Conservation (phyloP, 2,888 invertebrate genomes). For the Nomada hirtipes region DNA sequence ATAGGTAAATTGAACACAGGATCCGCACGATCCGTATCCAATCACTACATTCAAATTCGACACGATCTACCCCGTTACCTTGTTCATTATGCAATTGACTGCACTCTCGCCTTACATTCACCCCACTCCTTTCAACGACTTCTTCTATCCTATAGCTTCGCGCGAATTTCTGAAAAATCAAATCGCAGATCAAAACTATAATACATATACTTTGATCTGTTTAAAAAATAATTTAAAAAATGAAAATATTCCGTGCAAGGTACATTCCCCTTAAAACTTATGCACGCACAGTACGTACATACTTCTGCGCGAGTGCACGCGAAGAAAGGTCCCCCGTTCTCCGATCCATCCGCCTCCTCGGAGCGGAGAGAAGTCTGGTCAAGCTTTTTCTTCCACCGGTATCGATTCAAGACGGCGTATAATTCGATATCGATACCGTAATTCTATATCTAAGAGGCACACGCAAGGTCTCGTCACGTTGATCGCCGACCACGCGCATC, state of each 20-base stretch:
- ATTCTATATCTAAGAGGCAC: slow-evolving; percentile 64
- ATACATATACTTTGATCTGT: no score
- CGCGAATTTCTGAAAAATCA: background rate
- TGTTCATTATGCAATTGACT: background rate
- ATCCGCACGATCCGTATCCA: background rate
- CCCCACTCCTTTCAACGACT: no score
- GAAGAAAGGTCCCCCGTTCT: background rate
- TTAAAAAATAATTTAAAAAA: no score
- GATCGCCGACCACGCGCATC: slow-evolving; percentile 64
- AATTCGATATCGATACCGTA: slow-evolving; percentile 84
- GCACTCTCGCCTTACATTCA: background rate
- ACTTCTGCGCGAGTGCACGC: background rate
- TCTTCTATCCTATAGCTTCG: no score
- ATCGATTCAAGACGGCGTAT: slow-evolving; percentile 83
- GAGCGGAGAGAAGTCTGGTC: slow-evolving; percentile 29
- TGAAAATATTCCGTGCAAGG: background rate
- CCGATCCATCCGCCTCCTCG: background rate
- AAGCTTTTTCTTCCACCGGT: slow-evolving; percentile 70
- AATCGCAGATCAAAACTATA: background rate
- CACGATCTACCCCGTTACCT: slow-evolving; percentile 15
- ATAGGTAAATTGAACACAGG: background rate
- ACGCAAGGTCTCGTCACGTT: slow-evolving; percentile 69
- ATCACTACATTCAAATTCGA: background rate
- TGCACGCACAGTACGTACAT: no score
- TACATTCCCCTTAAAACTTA: background rate